These are phyloP conservation scores for Tubulanus polymorphus DNA, from an alignment of 2,888 invertebrate species.

Conservation along the genomic window DNA sequence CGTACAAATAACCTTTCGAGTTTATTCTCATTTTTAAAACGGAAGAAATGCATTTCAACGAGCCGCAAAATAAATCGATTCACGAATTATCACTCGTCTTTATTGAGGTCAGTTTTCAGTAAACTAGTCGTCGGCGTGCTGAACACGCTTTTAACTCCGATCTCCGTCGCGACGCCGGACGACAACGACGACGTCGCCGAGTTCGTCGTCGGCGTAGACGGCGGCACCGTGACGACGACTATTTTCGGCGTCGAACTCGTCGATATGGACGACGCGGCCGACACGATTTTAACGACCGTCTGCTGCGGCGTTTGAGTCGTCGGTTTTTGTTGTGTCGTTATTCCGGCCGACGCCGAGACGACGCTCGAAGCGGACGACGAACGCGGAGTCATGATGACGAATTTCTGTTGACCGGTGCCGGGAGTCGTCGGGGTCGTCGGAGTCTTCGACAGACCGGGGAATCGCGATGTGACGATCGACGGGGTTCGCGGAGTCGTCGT, in stretches of 20 bases:
- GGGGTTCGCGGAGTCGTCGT: not conserved
- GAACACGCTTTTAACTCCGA: constrained; percentile 36
- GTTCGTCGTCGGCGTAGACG: constrained; percentile 12
- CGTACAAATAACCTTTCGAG: too few species aligned
- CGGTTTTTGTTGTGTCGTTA: not conserved
- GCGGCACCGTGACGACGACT: constrained; percentile 32
- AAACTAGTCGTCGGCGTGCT: constrained; percentile 19
- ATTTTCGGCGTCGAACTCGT: constrained; percentile 25
- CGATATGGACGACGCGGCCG: constrained; percentile 2
- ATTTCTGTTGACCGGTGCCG: constrained; percentile 32
- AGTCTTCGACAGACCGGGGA: constrained; percentile 17
- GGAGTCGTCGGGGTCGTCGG: constrained; percentile 23
- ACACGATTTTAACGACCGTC: constrained; percentile 13
- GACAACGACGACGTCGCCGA: constrained; percentile 6
- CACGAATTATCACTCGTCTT: too few species aligned
- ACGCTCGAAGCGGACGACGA: constrained; percentile 20
- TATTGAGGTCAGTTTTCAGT: too few species aligned
- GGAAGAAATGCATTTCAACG: too few species aligned
- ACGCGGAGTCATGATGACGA: constrained; percentile 41
- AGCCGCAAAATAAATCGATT: too few species aligned
- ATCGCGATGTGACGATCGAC: constrained; percentile 1
- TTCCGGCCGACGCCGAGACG: constrained; percentile 4
- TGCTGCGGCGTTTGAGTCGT: not conserved
- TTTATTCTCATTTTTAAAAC: too few species aligned
- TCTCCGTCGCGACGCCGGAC: constrained; percentile 17